These are phyloP conservation scores for Tupaia chinensis DNA, from an alignment of 2,113 vertebrate genomes.

Conservation along the genomic window DNA sequence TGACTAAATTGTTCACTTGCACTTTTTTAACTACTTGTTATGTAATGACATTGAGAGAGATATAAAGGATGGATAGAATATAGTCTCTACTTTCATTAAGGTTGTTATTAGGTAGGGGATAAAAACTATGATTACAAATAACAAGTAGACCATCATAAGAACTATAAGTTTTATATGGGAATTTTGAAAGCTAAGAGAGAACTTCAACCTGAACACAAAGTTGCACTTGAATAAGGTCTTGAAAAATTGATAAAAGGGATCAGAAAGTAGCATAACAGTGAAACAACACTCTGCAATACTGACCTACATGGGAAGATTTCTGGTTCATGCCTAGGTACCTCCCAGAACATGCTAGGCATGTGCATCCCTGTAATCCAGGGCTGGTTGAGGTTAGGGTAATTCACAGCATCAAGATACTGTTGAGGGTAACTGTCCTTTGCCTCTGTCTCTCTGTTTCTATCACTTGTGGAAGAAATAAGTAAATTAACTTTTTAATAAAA, in stretches of 20 bases:
- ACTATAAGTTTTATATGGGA: neutral
- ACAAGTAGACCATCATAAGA: neutral
- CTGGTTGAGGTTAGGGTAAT: no score
- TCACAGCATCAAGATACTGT: no score
- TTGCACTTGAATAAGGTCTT: neutral
- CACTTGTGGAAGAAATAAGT: no score
- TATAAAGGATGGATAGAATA: neutral
- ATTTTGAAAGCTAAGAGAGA: neutral
- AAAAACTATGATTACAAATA: constrained; percentile 45
- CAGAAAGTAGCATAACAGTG: no score
- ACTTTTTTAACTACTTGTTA: neutral
- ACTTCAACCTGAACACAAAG: neutral
- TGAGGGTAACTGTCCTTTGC: no score
- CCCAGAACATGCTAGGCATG: no score
- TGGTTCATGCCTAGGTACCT: no score
- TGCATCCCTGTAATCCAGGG: no score
- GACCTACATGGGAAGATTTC: no score
- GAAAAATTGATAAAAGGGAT: neutral
- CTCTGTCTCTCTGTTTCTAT: no score
- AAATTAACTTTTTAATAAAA: neutral
- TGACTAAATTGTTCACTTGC: neutral
- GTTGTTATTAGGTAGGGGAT: neutral
- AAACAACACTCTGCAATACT: no score
- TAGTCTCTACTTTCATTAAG: neutral
- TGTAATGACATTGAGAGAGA: neutral